Evolutionary conservation across 2,113 vertebrate species (phyloP), one percentile per base, ranked within the genome.

Genomic region (Turnix velox): DNA sequence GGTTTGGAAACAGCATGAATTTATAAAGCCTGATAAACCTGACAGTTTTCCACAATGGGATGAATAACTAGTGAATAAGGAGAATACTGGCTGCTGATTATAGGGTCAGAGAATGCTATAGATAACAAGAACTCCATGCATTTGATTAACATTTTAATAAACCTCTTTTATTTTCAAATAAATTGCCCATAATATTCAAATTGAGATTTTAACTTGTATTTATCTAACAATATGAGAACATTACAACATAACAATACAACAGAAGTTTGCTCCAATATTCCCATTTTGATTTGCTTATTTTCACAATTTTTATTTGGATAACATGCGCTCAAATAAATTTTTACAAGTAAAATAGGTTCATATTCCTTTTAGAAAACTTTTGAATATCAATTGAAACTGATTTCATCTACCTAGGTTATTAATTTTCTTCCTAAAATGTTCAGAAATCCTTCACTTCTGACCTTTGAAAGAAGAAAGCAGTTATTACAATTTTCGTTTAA

Each of bases 251-350:
- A 33, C 2, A n/a, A 13, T 12, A 35, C 2, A 10, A 39, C 5
- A 31, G 0, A 51, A 0, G 0, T 62, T 40, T 74, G 1, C 3
- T 82, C 3, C n/a, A 58, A 19, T 71, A 66, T 48, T 57, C 5
- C 14, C 19, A 4, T 66, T 84, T 13, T 46, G 1, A 19, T 52
- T 84, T 46, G 1, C 59, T 83, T 61, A 28, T n/a, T 6, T 9
- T 62, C 5, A 33, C 0, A 11, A 55, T 59, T 76, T 87, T 40
- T 65, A 22, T 27, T 57, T 9, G 25, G 13, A 74, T 23, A 55
- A 33, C 40, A 24, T 58, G 3, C 4, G 22, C 43, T 33, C 2
- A 9, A 74, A 69, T 71, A 31, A 10, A 5, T 28, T 72, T 79
- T 79, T 48, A 66, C 31, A 33, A 18, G 2, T 30, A 42, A 6